Base-by-base conservation (phyloP, 2,113 vertebrate species). In the Camarhynchus parvulus region DNA sequence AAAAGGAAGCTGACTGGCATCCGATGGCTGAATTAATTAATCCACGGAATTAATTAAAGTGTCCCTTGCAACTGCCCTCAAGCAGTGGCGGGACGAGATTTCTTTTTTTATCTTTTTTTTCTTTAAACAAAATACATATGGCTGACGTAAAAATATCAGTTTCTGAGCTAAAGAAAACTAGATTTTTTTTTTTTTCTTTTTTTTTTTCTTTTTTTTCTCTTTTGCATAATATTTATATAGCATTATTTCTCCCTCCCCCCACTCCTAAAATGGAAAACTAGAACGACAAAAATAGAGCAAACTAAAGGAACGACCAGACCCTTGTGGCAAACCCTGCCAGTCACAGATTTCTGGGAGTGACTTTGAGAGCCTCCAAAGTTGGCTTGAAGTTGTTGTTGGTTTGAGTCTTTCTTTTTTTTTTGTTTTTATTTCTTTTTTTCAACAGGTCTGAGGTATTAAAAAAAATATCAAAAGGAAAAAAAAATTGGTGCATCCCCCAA, bases 71-170 rank as follows among this genome's bases (percentile, higher is more conserved):
- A 77, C 73, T 89, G 97, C 95, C 69, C 80, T 90, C 94, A 66
- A 68, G 14, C 79, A 82, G 93, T 46, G 70, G 50, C 20, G n/a
- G 74, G 96, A 95, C 95, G 2, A 73, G 87, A 42, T 91, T 93
- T 95, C 30, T 77, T 79, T 94, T 82, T 90, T 90, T 92, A 62
- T 58, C 49, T 90, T 84, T 47, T 90, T 93, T 91, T 94, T 91
- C 96, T 96, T 98, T 98, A 98, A 98, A 98, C 96, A 98, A 97
- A 98, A 98, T 97, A 98, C 97, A 98, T 98, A 98, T 98, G 97
- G 97, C 97, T 98, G 97, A 98, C 97, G 95, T 96, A 96, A 97
- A 97, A 98, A 97, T 98, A 97, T 95, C 96, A 68, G 84, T 98
- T 98, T 97, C 96, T 97, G 95, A 97, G 91, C 97, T 97, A 97